These are phyloP conservation scores for Parazoanthus darwini DNA, from an alignment of 92 coral and sea anemone genomes.

Conservation along the genomic window DNA sequence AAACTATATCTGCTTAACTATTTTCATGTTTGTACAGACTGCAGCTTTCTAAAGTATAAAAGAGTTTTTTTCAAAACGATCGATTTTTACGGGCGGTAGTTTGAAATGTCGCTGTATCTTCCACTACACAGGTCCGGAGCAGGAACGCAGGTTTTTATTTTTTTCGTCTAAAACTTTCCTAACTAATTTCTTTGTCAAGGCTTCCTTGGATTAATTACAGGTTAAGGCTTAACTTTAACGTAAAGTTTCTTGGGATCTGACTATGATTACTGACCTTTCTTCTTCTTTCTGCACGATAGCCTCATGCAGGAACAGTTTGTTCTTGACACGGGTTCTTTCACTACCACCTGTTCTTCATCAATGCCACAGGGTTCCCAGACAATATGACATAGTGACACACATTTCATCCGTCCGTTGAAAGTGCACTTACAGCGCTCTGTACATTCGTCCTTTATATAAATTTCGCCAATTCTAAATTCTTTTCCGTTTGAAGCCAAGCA, in stretches of 20 bases:
- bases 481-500: slow-evolving; percentile 12
- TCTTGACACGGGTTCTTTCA: slow-evolving; percentile 37
- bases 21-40: too few species aligned
- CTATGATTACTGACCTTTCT: slow-evolving; percentile 13
- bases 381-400: slow-evolving; percentile 50
- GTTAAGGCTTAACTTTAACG: too few species aligned
- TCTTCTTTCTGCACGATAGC: slow-evolving; percentile 41
- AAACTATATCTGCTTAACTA: too few species aligned
- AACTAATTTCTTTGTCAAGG: too few species aligned
- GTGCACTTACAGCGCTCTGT: slow-evolving; percentile 65
- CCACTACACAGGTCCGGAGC: too few species aligned
- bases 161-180: too few species aligned
- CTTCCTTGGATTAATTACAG: too few species aligned
- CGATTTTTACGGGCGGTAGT: too few species aligned
- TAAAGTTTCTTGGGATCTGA: not conserved
- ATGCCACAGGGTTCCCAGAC: slow-evolving; percentile 53
- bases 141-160: too few species aligned
- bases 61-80: too few species aligned
- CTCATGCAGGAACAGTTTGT: slow-evolving; percentile 58
- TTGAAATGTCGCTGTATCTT: too few species aligned
- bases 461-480: slow-evolving; percentile 15
- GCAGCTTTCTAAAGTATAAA: too few species aligned
- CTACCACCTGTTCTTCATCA: slow-evolving; percentile 45
- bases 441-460: slow-evolving; percentile 42
- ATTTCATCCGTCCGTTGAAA: slow-evolving; percentile 46